These are phyloP conservation scores for Halisarca cf. caerulea DNA, from an alignment of 37 sponge, comb jelly and placozoan genomes.

Conservation along the genomic window DNA sequence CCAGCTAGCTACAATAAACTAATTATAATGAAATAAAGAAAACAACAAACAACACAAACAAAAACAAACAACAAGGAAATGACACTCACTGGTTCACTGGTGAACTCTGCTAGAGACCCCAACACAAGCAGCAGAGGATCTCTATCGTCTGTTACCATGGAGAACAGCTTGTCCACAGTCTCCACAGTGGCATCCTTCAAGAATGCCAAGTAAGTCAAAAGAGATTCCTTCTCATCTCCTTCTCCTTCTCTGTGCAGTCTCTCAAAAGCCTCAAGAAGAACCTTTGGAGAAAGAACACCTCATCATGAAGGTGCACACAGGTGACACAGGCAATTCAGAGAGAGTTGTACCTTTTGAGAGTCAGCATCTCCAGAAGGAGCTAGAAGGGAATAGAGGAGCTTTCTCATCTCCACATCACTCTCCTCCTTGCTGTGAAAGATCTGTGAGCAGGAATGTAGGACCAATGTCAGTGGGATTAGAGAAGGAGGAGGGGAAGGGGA, in stretches of 20 bases:
- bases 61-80: no score
- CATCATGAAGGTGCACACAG: no score
- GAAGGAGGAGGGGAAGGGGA: no score
- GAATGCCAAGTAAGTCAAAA: slow-evolving; percentile 18
- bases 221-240: neutral
- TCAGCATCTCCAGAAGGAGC: slow-evolving; percentile 22
- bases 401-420: slow-evolving; percentile 34
- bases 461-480: no score
- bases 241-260: neutral
- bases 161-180: slow-evolving; percentile 5
- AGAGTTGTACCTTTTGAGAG: slow-evolving; percentile 58
- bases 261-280: neutral
- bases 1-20: no score
- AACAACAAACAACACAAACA: no score
- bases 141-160: slow-evolving; percentile 9
- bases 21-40: no score
- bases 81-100: neutral
- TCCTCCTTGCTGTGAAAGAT: neutral
- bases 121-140: slow-evolving; percentile 4
- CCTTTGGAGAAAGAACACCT: neutral
- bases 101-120: slow-evolving; percentile 17
- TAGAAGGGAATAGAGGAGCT: slow-evolving; percentile 42
- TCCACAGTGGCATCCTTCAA: slow-evolving; percentile 3
- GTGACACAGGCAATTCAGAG: no score
- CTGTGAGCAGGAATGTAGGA: no score